Percentiles rank a stretch among this genome's conserved stretches.
Evolutionary conservation across 2,797 vertebrate genomes (phyloP).

Genomic region (Capromys pilorides): DNA sequence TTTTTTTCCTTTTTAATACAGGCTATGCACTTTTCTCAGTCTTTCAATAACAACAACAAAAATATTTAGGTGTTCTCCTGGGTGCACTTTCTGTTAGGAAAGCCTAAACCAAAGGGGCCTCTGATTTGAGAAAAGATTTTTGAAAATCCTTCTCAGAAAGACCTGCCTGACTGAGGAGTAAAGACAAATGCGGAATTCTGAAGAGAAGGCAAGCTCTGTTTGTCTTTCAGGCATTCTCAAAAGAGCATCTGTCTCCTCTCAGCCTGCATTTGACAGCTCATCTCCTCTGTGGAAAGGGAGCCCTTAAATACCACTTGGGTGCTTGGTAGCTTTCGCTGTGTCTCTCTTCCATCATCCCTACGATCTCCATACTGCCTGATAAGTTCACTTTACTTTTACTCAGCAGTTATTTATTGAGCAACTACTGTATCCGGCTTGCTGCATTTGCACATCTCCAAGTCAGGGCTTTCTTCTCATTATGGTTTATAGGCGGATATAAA

Average conservation of each 20-base stretch:
- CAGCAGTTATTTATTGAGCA: conserved; percentile 63
- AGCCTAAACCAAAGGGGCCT: conserved; percentile 47
- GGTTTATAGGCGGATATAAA: conserved; percentile 40
- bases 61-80: not conserved
- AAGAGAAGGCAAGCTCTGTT: not conserved
- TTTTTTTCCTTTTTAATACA: conserved; percentile 62
- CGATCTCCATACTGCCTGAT: not conserved
- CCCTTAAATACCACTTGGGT: not conserved
- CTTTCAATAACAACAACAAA: conserved; percentile 24
- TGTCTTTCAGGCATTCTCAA: not conserved
- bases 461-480: conserved; percentile 49
- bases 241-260: not conserved
- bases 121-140: conserved; percentile 7
- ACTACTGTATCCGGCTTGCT: not conserved
- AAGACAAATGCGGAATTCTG: not conserved
- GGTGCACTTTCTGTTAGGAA: conserved; percentile 62
- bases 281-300: not conserved
- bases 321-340: not conserved
- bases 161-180: not conserved
- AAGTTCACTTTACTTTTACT: conserved; percentile 18
- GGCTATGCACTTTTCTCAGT: conserved; percentile 21
- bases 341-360: not conserved
- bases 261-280: not conserved
- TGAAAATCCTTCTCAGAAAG: conserved; percentile 58
- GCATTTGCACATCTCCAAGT: conserved; percentile 20